A percentile compares a stretch with the other conserved stretches of the same genome.
Conservation (phyloP, 2,113 vertebrate genomes). For the pig (Sus scrofa) region DNA sequence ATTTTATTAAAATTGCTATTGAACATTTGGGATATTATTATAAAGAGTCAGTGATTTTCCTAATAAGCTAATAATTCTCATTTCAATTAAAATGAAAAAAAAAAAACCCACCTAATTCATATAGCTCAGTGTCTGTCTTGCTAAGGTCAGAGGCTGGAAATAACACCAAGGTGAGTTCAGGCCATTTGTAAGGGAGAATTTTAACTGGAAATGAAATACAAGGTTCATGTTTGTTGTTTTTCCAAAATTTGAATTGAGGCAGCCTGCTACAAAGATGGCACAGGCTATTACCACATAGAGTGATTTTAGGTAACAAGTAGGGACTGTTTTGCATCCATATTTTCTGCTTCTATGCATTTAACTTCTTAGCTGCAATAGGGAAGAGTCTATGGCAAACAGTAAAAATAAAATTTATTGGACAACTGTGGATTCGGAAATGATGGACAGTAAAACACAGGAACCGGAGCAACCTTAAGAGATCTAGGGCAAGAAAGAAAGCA, state of each 20-base stretch:
- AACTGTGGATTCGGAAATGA: background rate
- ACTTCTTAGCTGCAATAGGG: background rate
- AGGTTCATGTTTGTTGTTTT: background rate
- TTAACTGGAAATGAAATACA: background rate
- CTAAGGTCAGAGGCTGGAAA: constrained; percentile 10
- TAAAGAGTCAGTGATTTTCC: constrained; percentile 45
- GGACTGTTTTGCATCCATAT: background rate
- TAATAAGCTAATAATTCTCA: constrained; percentile 63
- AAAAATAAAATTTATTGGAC: background rate
- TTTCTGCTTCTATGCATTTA: background rate
- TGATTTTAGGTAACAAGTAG: background rate
- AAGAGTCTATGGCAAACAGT: background rate
- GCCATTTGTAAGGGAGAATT: background rate
- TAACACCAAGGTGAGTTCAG: background rate
- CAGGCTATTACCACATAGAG: background rate
- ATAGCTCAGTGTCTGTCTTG: background rate
- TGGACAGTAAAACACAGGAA: background rate
- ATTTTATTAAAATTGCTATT: constrained; percentile 46
- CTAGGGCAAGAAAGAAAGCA: background rate
- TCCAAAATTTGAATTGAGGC: background rate
- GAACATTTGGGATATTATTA: constrained; percentile 16
- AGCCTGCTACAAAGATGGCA: background rate
- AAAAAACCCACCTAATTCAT: constrained; percentile 56
- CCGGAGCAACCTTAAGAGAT: background rate
- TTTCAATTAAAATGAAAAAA: constrained; percentile 66